A percentile compares a stretch with the other conserved stretches of the same genome.
Conservation (phyloP, 1,140 invertebrate genomes). For the Ylistrum balloti region DNA sequence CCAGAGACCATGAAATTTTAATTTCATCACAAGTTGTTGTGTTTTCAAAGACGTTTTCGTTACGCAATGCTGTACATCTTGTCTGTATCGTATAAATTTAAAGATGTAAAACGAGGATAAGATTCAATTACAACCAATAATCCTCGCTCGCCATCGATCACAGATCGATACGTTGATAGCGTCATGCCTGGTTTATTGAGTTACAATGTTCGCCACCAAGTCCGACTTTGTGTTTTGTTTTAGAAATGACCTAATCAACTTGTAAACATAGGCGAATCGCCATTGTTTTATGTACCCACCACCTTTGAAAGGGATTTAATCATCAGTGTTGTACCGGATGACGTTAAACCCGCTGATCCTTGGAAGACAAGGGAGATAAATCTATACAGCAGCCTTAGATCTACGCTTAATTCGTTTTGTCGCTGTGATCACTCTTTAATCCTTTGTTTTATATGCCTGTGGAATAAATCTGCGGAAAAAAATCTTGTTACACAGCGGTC, state of each 20-base stretch:
- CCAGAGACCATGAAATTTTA: slow-evolving; percentile 28
- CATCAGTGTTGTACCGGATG: neutral
- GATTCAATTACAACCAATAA: slow-evolving; percentile 12
- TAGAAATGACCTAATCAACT: slow-evolving; percentile 5
- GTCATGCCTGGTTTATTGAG: neutral
- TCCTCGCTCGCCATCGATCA: neutral
- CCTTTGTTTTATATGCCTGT: neutral
- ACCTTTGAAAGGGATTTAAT: slow-evolving; percentile 20
- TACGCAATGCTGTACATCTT: slow-evolving; percentile 38
- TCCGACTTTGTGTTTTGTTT: neutral
- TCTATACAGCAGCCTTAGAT: neutral
- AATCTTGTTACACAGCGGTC: neutral
- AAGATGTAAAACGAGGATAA: slow-evolving; percentile 27
- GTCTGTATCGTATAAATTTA: slow-evolving; percentile 25
- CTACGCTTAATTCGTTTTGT: neutral
- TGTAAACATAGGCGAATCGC: neutral
- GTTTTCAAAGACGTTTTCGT: slow-evolving; percentile 38
- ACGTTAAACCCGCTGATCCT: slow-evolving; percentile 32
- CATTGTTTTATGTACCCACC: neutral
- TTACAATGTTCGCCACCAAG: neutral
- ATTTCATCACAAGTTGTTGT: slow-evolving; percentile 35
- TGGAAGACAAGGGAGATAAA: neutral
- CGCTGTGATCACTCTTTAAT: neutral
- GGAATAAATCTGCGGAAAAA: neutral
- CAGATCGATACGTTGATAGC: neutral